Conservation (phyloP, 2,888 invertebrate genomes). For the Noctuana brunneofusca region DNA sequence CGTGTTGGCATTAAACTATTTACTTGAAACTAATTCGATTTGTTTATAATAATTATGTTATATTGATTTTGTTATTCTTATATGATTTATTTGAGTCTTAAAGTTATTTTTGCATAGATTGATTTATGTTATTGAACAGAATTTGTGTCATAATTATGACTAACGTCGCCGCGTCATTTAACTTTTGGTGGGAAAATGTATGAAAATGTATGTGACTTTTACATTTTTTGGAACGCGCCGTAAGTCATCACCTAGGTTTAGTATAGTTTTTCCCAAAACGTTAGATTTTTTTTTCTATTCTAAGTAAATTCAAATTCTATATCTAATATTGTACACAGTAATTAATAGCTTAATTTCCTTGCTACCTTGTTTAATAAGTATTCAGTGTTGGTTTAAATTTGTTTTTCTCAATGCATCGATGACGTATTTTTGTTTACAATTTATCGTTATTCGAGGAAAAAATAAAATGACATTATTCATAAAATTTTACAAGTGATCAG, state of each 20-base stretch:
- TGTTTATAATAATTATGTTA: neutral
- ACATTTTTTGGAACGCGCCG: too few relatives aligned
- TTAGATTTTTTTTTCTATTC: neutral
- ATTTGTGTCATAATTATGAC: neutral
- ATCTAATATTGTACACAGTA: too few relatives aligned
- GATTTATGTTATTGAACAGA: neutral
- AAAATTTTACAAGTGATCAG: constrained; percentile 52
- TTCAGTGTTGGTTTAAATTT: neutral
- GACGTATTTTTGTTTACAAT: neutral
- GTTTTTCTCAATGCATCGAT: neutral
- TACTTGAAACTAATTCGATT: constrained; percentile 5
- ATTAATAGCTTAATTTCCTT: too few relatives aligned
- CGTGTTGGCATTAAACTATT: constrained; percentile 33
- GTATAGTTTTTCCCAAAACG: neutral
- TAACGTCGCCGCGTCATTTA: neutral
- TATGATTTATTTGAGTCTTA: neutral
- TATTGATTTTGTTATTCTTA: constrained; percentile 1
- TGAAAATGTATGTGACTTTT: neutral
- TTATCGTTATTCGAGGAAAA: neutral
- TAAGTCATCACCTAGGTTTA: too few relatives aligned
- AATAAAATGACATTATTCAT: constrained; percentile 8
- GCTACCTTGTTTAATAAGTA: neutral
- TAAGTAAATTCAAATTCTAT: neutral
- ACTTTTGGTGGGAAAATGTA: neutral
- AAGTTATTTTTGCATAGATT: neutral